Evolutionary conservation across 2,888 invertebrate genomes (phyloP).

Genomic region (Heliconius aoede): DNA sequence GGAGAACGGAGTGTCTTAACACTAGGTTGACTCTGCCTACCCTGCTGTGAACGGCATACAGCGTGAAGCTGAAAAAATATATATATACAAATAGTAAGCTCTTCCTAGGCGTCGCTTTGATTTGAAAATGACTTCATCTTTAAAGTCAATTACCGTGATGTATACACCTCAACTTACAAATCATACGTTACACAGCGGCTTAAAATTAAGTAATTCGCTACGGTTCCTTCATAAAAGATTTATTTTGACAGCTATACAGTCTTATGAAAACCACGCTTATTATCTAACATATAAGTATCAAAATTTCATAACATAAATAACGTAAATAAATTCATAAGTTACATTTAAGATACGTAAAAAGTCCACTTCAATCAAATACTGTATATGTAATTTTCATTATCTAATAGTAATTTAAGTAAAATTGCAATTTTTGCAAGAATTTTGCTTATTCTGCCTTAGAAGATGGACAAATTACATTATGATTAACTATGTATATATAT

Average conservation of each 20-base stretch:
- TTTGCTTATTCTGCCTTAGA: slow-evolving; percentile 31
- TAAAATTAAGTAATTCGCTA: slow-evolving; percentile 52
- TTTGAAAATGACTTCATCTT: neutral
- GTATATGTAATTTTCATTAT: neutral
- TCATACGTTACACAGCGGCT: slow-evolving; percentile 23
- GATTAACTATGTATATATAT: slow-evolving; percentile 26
- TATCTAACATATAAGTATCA: neutral
- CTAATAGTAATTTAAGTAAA: slow-evolving; percentile 14
- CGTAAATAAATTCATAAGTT: neutral
- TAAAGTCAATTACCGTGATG: neutral
- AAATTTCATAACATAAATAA: neutral
- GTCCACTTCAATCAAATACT: neutral
- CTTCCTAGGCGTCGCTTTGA: too few species aligned
- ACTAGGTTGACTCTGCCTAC: too few species aligned
- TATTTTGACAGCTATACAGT: slow-evolving; percentile 44
- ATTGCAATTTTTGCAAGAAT: slow-evolving; percentile 23
- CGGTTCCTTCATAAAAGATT: slow-evolving; percentile 53
- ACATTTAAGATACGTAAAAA: neutral
- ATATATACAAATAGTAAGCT: too few species aligned
- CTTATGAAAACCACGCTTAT: neutral
- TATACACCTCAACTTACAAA: slow-evolving; percentile 13
- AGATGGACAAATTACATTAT: slow-evolving; percentile 34
- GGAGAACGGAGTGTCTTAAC: too few species aligned
- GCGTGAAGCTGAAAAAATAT: too few species aligned
- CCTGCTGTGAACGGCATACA: too few species aligned